phyloP scores from a whole-genome alignment of 2,113 vertebrate genomes.

The Ceyx melanurus region DNA sequence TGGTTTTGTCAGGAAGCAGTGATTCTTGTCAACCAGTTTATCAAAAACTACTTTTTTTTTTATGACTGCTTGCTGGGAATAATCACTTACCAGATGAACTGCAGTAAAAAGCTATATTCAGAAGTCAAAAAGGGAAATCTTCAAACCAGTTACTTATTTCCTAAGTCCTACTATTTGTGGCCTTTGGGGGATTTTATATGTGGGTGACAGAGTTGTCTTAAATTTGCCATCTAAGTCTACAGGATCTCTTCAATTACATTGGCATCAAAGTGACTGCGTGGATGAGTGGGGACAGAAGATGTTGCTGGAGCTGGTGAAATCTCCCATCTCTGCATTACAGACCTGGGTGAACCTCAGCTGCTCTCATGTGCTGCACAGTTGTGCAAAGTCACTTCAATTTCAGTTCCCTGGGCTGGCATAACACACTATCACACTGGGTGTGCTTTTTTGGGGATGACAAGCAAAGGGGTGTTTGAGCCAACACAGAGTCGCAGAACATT shows the following conservation, averaged over 20 bases:
- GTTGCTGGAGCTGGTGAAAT: background rate
- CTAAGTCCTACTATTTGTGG: background rate
- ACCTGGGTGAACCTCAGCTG: background rate
- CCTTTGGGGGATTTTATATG: background rate
- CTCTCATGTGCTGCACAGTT: background rate
- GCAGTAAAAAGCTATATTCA: background rate
- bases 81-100: background rate
- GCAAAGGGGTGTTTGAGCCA: background rate
- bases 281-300: background rate
- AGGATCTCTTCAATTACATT: background rate
- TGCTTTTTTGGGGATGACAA: background rate
- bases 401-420: background rate
- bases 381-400: background rate
- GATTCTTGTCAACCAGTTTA: background rate
- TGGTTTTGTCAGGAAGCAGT: background rate
- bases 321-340: slow-evolving; percentile 23
- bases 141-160: background rate
- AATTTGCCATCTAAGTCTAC: background rate
- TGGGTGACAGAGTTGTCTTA: background rate
- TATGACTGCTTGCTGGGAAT: background rate
- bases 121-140: background rate
- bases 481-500: background rate
- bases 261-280: background rate
- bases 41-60: background rate
- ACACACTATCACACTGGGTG: background rate